A percentile compares a stretch with the other conserved stretches of the same genome.
phyloP scores from a whole-genome alignment of 1,140 invertebrate genomes.

The Diuraphis noxia region DNA sequence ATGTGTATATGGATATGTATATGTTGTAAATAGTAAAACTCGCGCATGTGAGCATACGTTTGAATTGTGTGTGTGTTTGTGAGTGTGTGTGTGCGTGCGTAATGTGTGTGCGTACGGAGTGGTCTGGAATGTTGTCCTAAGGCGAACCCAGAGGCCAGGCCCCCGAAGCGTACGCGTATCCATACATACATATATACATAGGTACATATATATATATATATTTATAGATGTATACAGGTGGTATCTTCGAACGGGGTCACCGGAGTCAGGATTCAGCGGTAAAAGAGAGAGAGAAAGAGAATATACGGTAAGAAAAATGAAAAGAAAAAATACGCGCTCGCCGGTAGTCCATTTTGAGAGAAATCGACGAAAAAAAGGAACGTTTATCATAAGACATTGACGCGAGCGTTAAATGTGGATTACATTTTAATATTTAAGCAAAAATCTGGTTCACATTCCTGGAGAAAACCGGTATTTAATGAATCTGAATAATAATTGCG shows the following conservation, averaged over 20 bases:
- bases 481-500: conserved; percentile 17
- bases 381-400: neutral
- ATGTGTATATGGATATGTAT: neutral
- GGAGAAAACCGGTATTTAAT: conserved; percentile 11
- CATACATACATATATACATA: neutral
- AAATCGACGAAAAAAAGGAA: conserved; percentile 44
- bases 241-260: conserved; percentile 50
- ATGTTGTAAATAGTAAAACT: conserved; percentile 26
- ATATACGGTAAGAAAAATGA: neutral
- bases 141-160: conserved; percentile 54
- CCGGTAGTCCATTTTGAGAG: conserved; percentile 47
- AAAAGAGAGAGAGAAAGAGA: neutral
- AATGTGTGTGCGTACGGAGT: conserved; percentile 5
- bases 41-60: neutral
- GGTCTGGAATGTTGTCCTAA: conserved; percentile 53
- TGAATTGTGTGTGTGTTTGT: neutral
- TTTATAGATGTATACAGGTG: conserved; percentile 24
- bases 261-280: conserved; percentile 49
- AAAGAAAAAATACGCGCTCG: conserved; percentile 10
- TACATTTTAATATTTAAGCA: conserved; percentile 39
- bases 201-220: neutral
- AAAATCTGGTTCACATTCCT: conserved; percentile 50
- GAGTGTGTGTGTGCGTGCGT: neutral
- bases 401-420: conserved; percentile 11
- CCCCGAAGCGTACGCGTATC: conserved; percentile 38